phyloP scores from a whole-genome alignment of 2,888 invertebrate genomes.

The Drosophila longiperda region DNA sequence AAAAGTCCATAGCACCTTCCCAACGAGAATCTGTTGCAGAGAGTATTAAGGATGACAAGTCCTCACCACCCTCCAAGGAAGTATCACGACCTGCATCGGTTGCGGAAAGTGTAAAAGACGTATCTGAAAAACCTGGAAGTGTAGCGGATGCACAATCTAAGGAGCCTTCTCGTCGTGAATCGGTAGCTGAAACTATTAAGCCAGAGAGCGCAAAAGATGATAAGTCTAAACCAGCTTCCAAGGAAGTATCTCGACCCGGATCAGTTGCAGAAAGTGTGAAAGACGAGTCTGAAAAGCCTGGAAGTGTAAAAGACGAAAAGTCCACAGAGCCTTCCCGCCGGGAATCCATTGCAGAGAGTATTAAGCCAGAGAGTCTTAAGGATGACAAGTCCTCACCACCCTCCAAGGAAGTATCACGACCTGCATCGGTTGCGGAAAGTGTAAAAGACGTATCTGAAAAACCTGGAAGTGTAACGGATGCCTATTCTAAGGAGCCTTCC shows the following conservation, averaged over 20 bases:
- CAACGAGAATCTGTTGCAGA: neutral
- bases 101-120: neutral
- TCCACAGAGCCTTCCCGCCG: slow-evolving; percentile 70
- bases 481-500: slow-evolving; percentile 30
- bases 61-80: neutral
- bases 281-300: neutral
- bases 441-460: slow-evolving; percentile 29
- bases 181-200: slow-evolving; percentile 17
- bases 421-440: slow-evolving; percentile 47
- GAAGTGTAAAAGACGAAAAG: slow-evolving; percentile 13
- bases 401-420: slow-evolving; percentile 39
- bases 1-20: neutral
- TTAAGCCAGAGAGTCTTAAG: slow-evolving; percentile 9
- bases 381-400: slow-evolving; percentile 39
- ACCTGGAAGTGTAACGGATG: slow-evolving; percentile 24
- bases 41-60: neutral
- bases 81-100: neutral
- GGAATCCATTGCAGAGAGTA: slow-evolving; percentile 38
- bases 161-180: neutral
- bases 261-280: slow-evolving; percentile 16
- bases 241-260: slow-evolving; percentile 21
- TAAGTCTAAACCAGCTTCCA: slow-evolving; percentile 2
- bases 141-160: slow-evolving; percentile 17
- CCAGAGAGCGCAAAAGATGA: slow-evolving; percentile 16
- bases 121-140: neutral